A percentile compares a stretch with the other conserved stretches of the same genome.
Evolutionary conservation across 2,888 invertebrate species (phyloP).

Genomic region (Clivina fossor): DNA sequence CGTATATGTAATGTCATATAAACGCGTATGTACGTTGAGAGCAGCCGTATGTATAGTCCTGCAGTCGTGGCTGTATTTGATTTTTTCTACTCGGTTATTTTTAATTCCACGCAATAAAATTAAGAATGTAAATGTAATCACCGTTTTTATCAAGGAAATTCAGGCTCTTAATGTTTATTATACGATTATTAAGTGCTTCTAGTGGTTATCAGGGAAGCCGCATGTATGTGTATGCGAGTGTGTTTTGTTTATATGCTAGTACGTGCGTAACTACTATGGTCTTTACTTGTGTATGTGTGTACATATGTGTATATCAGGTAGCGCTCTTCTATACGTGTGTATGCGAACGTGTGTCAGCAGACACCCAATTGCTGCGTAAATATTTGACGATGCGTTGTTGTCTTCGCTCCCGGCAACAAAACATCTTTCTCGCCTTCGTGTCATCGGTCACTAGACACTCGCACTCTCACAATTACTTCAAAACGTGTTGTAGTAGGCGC

Average conservation of each 20-base stretch:
- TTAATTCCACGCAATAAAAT: constrained; percentile 28
- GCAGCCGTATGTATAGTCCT: too few relatives aligned
- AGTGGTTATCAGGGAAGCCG: constrained; percentile 26
- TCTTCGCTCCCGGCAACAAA: not conserved
- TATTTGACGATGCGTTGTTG: constrained; percentile 19
- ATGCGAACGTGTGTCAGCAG: too few relatives aligned
- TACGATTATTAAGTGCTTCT: constrained; percentile 32
- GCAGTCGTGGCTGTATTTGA: constrained; percentile 19
- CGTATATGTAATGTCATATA: too few relatives aligned
- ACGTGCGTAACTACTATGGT: too few relatives aligned
- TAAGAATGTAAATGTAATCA: constrained; percentile 28
- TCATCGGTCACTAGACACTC: not conserved
- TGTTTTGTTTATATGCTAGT: too few relatives aligned
- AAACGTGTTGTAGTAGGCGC: too few relatives aligned
- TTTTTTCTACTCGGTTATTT: constrained; percentile 23
- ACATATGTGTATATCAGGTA: not conserved
- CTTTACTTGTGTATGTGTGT: constrained; percentile 11
- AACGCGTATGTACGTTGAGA: too few relatives aligned
- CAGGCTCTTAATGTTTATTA: constrained; percentile 32
- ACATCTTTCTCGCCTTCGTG: too few relatives aligned
- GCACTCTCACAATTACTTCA: too few relatives aligned
- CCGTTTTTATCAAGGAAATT: constrained; percentile 29
- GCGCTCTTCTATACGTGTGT: constrained; percentile 2
- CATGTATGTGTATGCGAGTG: constrained; percentile 6
- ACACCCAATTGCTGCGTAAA: constrained; percentile 23